Evolutionary conservation across 2,888 invertebrate species (phyloP), one percentile per base, ranked within the genome.

Genomic region (Ochropleura leucogaster): DNA sequence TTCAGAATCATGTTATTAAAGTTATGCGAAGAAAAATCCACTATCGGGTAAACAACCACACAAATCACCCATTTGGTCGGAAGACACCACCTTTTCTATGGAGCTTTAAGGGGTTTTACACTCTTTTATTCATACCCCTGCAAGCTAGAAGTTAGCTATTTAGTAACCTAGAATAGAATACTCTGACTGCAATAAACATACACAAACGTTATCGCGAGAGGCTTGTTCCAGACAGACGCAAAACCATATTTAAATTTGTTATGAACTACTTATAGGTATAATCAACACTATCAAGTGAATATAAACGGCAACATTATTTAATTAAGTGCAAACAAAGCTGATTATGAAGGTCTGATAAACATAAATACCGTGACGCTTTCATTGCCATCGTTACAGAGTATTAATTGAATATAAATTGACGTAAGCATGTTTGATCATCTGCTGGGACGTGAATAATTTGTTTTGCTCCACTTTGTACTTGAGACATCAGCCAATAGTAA

Each of bases 341-440:
- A 80, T 88, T 77, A 84, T 64, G 66, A 62, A 74, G 73, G 55
- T 60, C 64, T 82, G 75, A 71, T 82, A 72, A 83, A 82, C 68
- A 80, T 75, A 80, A 77, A 77, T 74, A 87, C 42, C 68, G 66
- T 62, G 62, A 69, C 46, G 71, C 66, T 80, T 83, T 76, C 80
- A 82, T 81, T 82, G 75, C 62, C 64, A 68, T 78, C 67, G 77
- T 83, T 68, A 77, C 47, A 66, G n/a, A n/a, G 80, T 73, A 87
- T 89, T 90, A 89, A 92, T 91, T 89, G 89, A 88, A 89, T 89
- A 90, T 88, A 89, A 89, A 90, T 89, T 90, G 88, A 83, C 82
- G 86, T 84, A 85, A 87, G 83, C 87, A 86, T 88, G 86, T 90
- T 91, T 89, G 85, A 87, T 88, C 82, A 87, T 89, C 86, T 84